A percentile compares a stretch with the other conserved stretches of the same genome.
Evolutionary conservation across 2,797 vertebrate genomes (phyloP).

Genomic region (Stomatorhinus walkeri): DNA sequence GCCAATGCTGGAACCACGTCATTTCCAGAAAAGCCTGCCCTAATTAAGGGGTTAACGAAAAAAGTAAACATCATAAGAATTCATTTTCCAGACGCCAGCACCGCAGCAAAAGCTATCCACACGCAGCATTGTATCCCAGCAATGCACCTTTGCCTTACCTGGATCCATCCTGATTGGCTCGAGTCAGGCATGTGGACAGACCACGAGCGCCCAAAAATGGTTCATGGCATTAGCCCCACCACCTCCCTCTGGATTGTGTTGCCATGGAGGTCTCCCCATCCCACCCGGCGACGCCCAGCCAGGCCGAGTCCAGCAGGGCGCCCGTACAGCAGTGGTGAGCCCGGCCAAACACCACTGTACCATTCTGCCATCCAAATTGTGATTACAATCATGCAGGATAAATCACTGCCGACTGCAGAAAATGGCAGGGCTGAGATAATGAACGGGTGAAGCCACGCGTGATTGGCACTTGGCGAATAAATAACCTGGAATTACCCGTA

Average conservation of each 20-base stretch:
- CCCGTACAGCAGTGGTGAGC: background rate
- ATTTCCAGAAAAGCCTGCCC: conserved; percentile 57
- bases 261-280: background rate
- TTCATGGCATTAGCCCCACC: background rate
- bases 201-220: background rate
- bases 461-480: conserved; percentile 60
- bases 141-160: background rate
- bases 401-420: conserved; percentile 44
- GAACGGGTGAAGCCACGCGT: conserved; percentile 49
- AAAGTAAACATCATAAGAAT: conserved; percentile 65
- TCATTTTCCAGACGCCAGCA: conserved; percentile 46
- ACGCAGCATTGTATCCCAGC: background rate
- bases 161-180: background rate
- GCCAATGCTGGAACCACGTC: conserved; percentile 69
- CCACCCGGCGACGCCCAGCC: background rate
- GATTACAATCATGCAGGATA: conserved; percentile 47
- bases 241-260: background rate
- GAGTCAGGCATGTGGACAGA: background rate
- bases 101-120: background rate
- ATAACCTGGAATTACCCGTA: conserved; percentile 65
- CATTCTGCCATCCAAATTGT: conserved; percentile 32
- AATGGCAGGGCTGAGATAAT: conserved; percentile 58
- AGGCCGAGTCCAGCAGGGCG: background rate
- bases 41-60: conserved; percentile 66
- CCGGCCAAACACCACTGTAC: background rate